Evolutionary conservation across 1,140 invertebrate species (phyloP).

Genomic region (Cephus cinctus): DNA sequence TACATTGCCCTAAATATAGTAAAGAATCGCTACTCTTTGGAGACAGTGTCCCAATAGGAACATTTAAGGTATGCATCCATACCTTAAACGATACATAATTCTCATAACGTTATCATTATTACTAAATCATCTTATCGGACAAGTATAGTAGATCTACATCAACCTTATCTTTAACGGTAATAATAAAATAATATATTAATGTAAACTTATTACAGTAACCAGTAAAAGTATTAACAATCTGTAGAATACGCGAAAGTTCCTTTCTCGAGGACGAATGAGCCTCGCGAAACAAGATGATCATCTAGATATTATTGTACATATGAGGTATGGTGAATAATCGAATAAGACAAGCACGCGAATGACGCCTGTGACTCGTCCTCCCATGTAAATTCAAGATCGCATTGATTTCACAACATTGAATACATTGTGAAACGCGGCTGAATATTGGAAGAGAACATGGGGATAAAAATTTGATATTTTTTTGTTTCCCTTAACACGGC

Average conservation of each 20-base stretch:
- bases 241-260: no score
- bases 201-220: slow-evolving; percentile 1
- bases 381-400: no score
- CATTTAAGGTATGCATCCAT: slow-evolving; percentile 16
- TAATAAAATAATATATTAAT: not conserved
- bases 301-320: no score
- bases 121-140: no score
- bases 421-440: no score
- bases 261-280: no score
- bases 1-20: slow-evolving; percentile 16
- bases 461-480: no score
- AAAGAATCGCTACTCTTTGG: slow-evolving; percentile 15
- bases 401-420: no score
- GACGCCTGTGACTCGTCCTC: not conserved
- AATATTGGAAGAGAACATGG: no score
- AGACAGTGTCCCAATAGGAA: not conserved
- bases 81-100: slow-evolving; percentile 15
- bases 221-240: slow-evolving; percentile 5
- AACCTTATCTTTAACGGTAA: slow-evolving; percentile 1
- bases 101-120: not conserved
- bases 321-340: slow-evolving; percentile 6
- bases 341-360: not conserved
- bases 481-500: no score
- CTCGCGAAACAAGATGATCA: no score
- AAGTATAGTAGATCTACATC: no score